Evolutionary conservation across 2,888 invertebrate genomes (phyloP), one percentile per base, ranked within the genome.

Genomic region (Stenichneumon culpator): DNA sequence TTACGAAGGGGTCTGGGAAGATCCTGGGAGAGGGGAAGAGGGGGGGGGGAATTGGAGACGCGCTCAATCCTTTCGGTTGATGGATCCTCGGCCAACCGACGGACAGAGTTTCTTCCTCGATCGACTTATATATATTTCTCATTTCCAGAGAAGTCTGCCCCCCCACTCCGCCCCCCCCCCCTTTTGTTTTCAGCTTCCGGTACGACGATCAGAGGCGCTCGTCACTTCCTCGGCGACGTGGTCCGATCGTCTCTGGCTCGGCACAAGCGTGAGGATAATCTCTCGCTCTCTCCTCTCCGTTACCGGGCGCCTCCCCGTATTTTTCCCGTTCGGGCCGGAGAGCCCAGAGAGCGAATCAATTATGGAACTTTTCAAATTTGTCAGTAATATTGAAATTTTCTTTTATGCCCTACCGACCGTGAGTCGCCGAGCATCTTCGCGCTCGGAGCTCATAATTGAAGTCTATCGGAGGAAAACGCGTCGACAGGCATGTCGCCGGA

Each of bases 371-470:
- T 93, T 93, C 93, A 92, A 93, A 93, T 93, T 93, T 93, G 92
- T 93, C 93, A 92, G 93, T 92, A 93, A 93, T 93, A 93, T 93
- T 93, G 93, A 93, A 93, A 93, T 93, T 93, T 63, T 93, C 93
- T 93, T 93, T 93, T 92, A 93, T 92, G 89, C 92, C 77, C 39
- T 75, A 22, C 16, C 32, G 19, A 39, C n/a, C 36, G 54, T 47
- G 9, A 60, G 32, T 67, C 50, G 70, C 7, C 63, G 57, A 52
- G 60, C 60, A 60, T 74, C 60, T 74, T 79, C 69, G 39, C 67
- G n/a, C 25, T 75, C 65, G 22, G 87, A 91, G 92, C 91, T 93
- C 92, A 92, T 93, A 93, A 93, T 93, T 93, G 93, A 93, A 93
- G 92, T 93, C 93, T 92, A 93, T 93, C 92, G 92, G 89, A 89